These are phyloP conservation scores for Mercenaria mercenaria DNA, from an alignment of 1,140 invertebrate genomes.

Conservation along the genomic window DNA sequence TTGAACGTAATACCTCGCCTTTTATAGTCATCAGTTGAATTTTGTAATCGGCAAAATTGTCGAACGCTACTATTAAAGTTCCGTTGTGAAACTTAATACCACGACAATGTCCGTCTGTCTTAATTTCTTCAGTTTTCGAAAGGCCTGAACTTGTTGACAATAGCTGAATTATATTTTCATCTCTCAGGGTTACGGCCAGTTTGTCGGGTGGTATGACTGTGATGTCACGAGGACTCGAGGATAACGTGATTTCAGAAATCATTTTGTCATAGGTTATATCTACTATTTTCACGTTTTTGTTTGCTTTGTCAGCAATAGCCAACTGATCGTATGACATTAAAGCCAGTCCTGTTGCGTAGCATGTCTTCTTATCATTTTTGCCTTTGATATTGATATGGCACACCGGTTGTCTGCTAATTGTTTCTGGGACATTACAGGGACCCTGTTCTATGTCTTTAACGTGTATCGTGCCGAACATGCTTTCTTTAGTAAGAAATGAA, in stretches of 20 bases:
- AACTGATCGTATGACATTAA: background rate
- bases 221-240: background rate
- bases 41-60: background rate
- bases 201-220: background rate
- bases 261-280: background rate
- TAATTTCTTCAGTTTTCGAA: background rate
- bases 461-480: background rate
- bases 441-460: background rate
- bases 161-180: slow-evolving; percentile 3
- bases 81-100: background rate
- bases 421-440: background rate
- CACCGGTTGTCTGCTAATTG: background rate
- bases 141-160: background rate
- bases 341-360: background rate
- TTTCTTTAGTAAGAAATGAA: no score
- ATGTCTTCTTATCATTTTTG: background rate
- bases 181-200: background rate
- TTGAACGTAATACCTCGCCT: background rate
- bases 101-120: background rate
- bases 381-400: background rate
- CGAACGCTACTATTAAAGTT: background rate
- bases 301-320: background rate
- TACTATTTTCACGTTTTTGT: slow-evolving; percentile 3
- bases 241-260: background rate
- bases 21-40: background rate